Conservation (phyloP, 2,888 invertebrate species). For the Norana najaformis region DNA sequence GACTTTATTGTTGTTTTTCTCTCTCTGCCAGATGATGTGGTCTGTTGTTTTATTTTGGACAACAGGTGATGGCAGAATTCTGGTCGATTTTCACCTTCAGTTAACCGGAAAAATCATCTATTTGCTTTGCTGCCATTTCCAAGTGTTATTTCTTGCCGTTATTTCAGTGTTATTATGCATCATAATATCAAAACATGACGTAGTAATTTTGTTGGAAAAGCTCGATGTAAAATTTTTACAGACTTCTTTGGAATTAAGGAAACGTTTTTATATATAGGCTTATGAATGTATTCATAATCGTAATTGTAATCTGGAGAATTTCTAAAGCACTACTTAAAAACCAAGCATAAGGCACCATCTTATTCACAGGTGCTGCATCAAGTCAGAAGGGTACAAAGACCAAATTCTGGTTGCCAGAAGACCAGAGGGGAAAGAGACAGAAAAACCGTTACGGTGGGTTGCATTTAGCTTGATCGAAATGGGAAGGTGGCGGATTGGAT, state of each 20-base stretch:
- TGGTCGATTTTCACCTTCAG: background rate
- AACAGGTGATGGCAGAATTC: background rate
- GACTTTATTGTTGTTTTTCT: background rate
- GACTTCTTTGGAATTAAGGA: background rate
- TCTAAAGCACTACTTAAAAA: too few relatives aligned
- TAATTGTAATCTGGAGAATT: too few relatives aligned
- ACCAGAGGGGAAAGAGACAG: too few relatives aligned
- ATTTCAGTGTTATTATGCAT: background rate
- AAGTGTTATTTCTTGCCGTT: background rate
- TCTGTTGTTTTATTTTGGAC: background rate
- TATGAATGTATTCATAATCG: too few relatives aligned
- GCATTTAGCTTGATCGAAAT: too few relatives aligned
- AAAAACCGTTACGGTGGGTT: too few relatives aligned
- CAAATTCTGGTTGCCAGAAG: too few relatives aligned
- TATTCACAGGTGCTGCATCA: too few relatives aligned
- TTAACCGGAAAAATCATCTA: background rate
- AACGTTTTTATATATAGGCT: background rate
- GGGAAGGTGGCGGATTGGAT: too few relatives aligned
- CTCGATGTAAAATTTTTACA: background rate
- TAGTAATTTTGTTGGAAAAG: background rate
- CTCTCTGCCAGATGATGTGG: background rate
- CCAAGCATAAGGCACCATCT: too few relatives aligned
- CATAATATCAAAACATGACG: background rate
- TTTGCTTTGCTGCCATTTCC: background rate
- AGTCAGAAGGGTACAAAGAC: too few relatives aligned